A percentile compares a stretch with the other conserved stretches of the same genome.
Evolutionary conservation across 2,113 vertebrate genomes (phyloP).

Genomic region (Malurus melanocephalus): DNA sequence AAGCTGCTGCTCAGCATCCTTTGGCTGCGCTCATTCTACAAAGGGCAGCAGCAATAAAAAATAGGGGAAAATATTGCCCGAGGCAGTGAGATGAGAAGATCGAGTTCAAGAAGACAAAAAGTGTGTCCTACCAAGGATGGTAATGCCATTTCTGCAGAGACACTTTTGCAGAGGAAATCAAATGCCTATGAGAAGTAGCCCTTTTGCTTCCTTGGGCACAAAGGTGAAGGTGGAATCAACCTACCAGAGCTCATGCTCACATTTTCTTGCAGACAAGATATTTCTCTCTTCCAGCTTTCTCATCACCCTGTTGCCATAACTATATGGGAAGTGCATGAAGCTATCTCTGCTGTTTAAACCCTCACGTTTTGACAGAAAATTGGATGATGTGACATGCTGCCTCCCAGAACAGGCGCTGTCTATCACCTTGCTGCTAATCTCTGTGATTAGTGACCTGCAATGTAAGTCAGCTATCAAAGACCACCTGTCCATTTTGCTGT

Average conservation of each 20-base stretch:
- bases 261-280: background rate
- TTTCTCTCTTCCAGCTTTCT: conserved; percentile 10
- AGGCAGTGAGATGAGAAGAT: background rate
- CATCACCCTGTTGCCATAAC: background rate
- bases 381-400: conserved; percentile 42
- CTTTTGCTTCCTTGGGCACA: background rate
- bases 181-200: background rate
- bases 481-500: conserved; percentile 54
- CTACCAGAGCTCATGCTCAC: background rate
- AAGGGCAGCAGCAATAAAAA: conserved; percentile 15
- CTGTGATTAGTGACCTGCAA: conserved; percentile 64
- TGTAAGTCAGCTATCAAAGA: conserved; percentile 57
- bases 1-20: background rate
- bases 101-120: background rate
- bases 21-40: background rate
- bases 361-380: conserved; percentile 47
- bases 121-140: background rate
- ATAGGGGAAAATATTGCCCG: background rate
- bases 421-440: conserved; percentile 62
- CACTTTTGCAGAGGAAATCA: background rate
- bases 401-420: conserved; percentile 27
- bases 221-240: background rate
- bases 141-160: background rate
- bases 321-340: conserved; percentile 18
- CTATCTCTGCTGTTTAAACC: conserved; percentile 27